Conservation (phyloP, 2,888 invertebrate species). For the Amaurobius ferox region DNA sequence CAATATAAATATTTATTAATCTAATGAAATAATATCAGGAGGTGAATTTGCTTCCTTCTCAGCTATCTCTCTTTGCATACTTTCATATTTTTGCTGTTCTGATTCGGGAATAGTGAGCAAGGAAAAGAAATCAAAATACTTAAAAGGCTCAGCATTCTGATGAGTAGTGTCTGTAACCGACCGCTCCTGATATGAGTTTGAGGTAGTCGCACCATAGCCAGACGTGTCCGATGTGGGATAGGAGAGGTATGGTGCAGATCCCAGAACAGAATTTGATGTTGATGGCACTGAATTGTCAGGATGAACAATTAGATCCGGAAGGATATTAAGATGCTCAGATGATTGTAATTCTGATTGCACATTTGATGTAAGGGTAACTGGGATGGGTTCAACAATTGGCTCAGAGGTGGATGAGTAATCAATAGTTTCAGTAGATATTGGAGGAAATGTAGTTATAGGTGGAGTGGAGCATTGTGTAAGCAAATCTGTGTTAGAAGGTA, state of each 20-base stretch:
- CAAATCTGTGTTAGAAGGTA: background rate
- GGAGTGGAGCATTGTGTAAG: background rate
- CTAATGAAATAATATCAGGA: conserved; percentile 60
- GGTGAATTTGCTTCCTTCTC: conserved; percentile 4
- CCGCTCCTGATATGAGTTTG: background rate
- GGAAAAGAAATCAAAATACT: conserved; percentile 38
- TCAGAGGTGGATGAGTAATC: background rate
- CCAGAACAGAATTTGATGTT: conserved; percentile 31
- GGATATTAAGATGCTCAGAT: conserved; percentile 22
- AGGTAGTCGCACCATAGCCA: background rate
- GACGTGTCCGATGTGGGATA: conserved; percentile 5
- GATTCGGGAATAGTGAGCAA: conserved; percentile 23
- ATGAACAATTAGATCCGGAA: conserved; percentile 27
- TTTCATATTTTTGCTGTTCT: conserved; percentile 21
- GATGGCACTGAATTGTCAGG: conserved; percentile 47
- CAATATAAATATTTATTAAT: conserved; percentile 5
- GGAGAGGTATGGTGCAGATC: conserved; percentile 18
- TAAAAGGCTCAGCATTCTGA: background rate
- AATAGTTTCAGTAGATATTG: background rate
- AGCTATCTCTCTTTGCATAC: conserved; percentile 6
- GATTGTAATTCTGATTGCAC: conserved; percentile 1
- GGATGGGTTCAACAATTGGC: background rate
- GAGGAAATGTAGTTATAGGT: background rate
- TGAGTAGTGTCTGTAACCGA: background rate
- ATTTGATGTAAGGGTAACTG: conserved; percentile 8